Conservation (phyloP, 2,797 vertebrate genomes). For the Chromis chromis region DNA sequence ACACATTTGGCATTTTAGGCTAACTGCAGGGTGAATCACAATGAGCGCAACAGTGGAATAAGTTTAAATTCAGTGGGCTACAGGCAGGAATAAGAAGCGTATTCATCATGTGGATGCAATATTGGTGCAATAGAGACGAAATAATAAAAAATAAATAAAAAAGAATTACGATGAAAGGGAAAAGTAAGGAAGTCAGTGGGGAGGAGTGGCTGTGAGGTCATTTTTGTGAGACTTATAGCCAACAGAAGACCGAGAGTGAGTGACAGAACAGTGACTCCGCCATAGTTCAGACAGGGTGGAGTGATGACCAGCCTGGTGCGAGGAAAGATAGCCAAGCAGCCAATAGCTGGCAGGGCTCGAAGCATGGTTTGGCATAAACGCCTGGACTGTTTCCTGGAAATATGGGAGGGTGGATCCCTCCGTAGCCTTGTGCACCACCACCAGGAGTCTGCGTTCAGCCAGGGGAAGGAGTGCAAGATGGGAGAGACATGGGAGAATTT, state of each 20-base stretch:
- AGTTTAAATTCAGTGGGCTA: conserved; percentile 23
- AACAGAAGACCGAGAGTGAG: conserved; percentile 12
- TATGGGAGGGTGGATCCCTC: conserved; percentile 64
- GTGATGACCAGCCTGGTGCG: conserved; percentile 51
- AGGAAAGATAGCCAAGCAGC: conserved; percentile 50
- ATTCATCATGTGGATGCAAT: conserved; percentile 22
- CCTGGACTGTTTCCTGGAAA: conserved; percentile 69
- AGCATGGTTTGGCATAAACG: conserved; percentile 38
- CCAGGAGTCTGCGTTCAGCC: conserved; percentile 38
- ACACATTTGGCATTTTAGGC: conserved; percentile 61
- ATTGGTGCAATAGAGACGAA: background rate
- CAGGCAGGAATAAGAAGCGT: conserved; percentile 21
- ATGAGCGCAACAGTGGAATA: conserved; percentile 11
- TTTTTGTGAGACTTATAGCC: conserved; percentile 28
- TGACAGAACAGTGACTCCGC: conserved; percentile 38
- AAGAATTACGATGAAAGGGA: background rate
- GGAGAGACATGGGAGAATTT: conserved; percentile 36
- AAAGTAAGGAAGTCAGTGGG: background rate
- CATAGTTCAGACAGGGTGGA: conserved; percentile 22
- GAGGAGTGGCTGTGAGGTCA: conserved; percentile 15
- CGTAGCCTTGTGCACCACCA: conserved; percentile 32
- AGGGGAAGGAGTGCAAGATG: conserved; percentile 33
- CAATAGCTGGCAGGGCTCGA: conserved; percentile 56
- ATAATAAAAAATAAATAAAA: conserved; percentile 26
- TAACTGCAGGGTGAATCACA: conserved; percentile 24